Evolutionary conservation across 2,797 vertebrate species (phyloP).

Genomic region (Rhodeus uyekii): DNA sequence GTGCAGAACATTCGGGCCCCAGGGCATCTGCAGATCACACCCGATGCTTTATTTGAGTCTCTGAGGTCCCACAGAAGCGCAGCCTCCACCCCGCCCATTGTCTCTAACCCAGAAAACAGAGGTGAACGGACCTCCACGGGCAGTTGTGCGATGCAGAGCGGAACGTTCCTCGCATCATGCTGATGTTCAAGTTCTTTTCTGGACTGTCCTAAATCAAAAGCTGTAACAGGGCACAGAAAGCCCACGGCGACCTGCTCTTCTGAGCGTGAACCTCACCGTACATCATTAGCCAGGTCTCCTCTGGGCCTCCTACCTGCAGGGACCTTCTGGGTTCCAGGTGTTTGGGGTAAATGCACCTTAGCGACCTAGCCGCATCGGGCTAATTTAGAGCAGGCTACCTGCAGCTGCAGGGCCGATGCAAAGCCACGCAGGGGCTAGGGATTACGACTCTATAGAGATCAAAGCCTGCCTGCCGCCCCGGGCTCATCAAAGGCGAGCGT

Average conservation of each 20-base stretch:
- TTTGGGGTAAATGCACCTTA: slow-evolving; percentile 73
- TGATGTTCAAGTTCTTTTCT: slow-evolving; percentile 37
- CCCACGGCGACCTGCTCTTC: slow-evolving; percentile 37
- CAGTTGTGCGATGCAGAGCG: slow-evolving; percentile 63
- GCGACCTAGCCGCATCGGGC: slow-evolving; percentile 66
- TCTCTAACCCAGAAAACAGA: slow-evolving; percentile 71
- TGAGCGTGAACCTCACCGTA: slow-evolving; percentile 40
- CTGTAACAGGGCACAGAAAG: slow-evolving; percentile 33
- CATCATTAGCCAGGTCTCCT: slow-evolving; percentile 54
- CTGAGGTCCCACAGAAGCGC: slow-evolving; percentile 62
- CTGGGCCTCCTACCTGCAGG: slow-evolving; percentile 68
- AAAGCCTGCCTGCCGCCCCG: slow-evolving; percentile 72
- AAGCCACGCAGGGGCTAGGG: slow-evolving; percentile 68
- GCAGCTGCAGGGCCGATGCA: slow-evolving; percentile 59
- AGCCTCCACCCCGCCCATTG: slow-evolving; percentile 58
- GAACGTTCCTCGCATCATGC: slow-evolving; percentile 63
- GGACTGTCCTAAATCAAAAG: slow-evolving; percentile 42
- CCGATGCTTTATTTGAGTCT: slow-evolving; percentile 70
- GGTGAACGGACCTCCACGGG: slow-evolving; percentile 68
- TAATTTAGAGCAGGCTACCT: slow-evolving; percentile 59
- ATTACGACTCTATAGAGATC: slow-evolving; percentile 85
- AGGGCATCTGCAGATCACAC: slow-evolving; percentile 65
- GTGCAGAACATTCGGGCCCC: slow-evolving; percentile 59
- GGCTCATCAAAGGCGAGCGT: slow-evolving; percentile 80
- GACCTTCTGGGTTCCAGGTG: slow-evolving; percentile 74